These are phyloP conservation scores for Pegea sp. DNA, from an alignment of 23 tunicate species.

Conservation along the genomic window DNA sequence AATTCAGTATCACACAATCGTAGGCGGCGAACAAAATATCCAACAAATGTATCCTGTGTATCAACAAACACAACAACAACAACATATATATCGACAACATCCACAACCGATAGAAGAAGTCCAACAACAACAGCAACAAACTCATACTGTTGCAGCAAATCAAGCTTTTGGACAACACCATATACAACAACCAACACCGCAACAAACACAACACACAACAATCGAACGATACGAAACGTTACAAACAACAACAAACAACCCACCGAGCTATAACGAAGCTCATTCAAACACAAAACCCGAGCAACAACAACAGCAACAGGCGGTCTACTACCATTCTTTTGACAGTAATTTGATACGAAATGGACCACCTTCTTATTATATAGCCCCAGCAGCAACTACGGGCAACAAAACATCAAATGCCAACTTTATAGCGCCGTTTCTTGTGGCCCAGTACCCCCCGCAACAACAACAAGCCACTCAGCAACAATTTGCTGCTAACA, in stretches of 20 bases:
- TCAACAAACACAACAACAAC: no score
- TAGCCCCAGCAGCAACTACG: constrained; percentile 17
- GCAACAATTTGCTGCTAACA: no score
- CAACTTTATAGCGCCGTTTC: constrained; percentile 14
- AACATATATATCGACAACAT: no score
- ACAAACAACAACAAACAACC: not conserved
- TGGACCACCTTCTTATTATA: constrained; percentile 36
- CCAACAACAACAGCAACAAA: constrained; percentile 3
- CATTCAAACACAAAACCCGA: constrained; percentile 2
- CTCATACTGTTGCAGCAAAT: not conserved
- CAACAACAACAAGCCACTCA: no score
- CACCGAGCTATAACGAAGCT: no score
- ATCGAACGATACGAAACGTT: constrained; percentile 1
- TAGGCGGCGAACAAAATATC: no score
- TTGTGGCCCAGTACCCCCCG: constrained; percentile 22
- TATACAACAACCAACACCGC: not conserved
- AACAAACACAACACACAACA: not conserved
- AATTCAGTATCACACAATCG: no score
- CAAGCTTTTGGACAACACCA: not conserved
- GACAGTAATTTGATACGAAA: constrained; percentile 4
- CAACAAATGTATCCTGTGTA: no score
- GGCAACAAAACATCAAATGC: no score
- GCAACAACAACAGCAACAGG: constrained; percentile 3
- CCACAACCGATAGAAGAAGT: not conserved
- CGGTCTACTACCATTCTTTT: constrained; percentile 14